Conservation (phyloP, 2,113 vertebrate species). For the Dicentrarchus labrax region DNA sequence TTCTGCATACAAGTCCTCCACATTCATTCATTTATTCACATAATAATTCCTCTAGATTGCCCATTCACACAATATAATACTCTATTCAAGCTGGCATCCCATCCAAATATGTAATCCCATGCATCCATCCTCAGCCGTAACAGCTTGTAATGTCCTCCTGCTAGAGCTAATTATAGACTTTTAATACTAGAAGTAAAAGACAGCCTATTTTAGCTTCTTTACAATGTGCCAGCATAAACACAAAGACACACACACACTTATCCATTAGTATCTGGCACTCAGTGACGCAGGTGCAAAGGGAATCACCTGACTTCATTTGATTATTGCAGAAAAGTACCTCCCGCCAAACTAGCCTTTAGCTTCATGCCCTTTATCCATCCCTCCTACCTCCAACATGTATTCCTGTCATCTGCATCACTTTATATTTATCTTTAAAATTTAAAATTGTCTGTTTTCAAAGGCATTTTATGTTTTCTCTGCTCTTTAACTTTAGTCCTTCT, state of each 20-base stretch:
- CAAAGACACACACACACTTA: slow-evolving; percentile 29
- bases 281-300: slow-evolving; percentile 50
- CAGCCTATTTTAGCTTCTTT: slow-evolving; percentile 65
- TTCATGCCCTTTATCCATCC: slow-evolving; percentile 23
- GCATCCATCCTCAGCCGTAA: slow-evolving; percentile 55
- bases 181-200: slow-evolving; percentile 60
- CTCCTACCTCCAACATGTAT: slow-evolving; percentile 5
- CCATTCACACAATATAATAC: slow-evolving; percentile 45
- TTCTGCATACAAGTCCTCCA: slow-evolving; percentile 13
- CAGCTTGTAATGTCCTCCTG: slow-evolving; percentile 72
- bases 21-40: slow-evolving; percentile 32
- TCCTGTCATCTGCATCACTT: slow-evolving; percentile 26
- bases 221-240: slow-evolving; percentile 53
- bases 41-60: slow-evolving; percentile 10
- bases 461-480: slow-evolving; percentile 20
- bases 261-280: slow-evolving; percentile 69
- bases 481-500: slow-evolving; percentile 14
- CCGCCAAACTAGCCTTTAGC: slow-evolving; percentile 53
- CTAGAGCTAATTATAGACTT: slow-evolving; percentile 69
- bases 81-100: slow-evolving; percentile 24
- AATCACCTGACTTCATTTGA: slow-evolving; percentile 77
- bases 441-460: slow-evolving; percentile 31
- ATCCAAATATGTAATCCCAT: slow-evolving; percentile 58
- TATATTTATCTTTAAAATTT: slow-evolving; percentile 58
- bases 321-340: slow-evolving; percentile 67